Percentiles rank a stretch among this genome's conserved stretches.
These are phyloP conservation scores for Motacilla alba DNA, from an alignment of 2,113 vertebrate species.

Conservation along the genomic window DNA sequence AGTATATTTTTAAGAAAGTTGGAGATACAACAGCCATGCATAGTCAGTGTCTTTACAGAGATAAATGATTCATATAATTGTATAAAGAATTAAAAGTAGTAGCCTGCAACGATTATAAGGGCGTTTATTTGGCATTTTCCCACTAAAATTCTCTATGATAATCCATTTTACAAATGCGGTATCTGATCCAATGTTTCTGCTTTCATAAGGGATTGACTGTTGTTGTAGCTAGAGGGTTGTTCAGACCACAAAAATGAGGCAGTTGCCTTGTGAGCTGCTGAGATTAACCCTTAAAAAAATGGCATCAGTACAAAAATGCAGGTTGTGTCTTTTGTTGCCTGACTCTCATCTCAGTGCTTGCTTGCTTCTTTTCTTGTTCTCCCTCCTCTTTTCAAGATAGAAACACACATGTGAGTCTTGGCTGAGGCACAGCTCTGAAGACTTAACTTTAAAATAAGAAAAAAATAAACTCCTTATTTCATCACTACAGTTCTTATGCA, in stretches of 20 bases:
- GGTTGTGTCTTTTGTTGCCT: neutral
- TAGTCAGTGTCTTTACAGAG: neutral
- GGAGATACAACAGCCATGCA: neutral
- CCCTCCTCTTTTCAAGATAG: neutral
- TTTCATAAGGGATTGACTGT: neutral
- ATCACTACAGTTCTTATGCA: neutral
- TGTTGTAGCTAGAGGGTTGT: neutral
- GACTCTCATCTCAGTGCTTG: neutral
- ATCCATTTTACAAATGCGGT: neutral
- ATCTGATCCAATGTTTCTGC: neutral
- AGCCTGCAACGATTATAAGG: neutral
- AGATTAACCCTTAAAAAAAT: neutral
- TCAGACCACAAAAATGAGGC: neutral
- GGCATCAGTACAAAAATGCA: neutral
- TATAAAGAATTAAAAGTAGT: neutral
- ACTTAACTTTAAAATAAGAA: neutral
- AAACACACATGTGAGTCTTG: neutral
- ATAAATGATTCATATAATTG: neutral
- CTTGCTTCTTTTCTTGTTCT: neutral
- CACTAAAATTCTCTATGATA: neutral
- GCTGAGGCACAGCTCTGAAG: neutral
- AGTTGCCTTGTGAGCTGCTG: neutral
- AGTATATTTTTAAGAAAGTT: neutral
- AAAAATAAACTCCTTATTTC: neutral
- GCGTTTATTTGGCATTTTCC: neutral